These are phyloP conservation scores for Nysson spinosus DNA, from an alignment of 2,888 invertebrate species.

Conservation along the genomic window DNA sequence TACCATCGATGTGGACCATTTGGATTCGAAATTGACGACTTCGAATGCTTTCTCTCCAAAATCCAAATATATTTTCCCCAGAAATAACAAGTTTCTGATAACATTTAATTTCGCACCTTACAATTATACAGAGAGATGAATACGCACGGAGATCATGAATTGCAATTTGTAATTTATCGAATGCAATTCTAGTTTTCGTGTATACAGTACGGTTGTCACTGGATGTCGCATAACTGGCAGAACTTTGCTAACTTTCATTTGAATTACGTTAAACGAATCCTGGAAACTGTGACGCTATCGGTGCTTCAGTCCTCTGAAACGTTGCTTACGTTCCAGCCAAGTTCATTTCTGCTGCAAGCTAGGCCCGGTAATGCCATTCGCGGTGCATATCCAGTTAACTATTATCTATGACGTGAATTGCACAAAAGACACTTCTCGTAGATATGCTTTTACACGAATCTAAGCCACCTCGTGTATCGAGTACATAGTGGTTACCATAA, in stretches of 20 bases:
- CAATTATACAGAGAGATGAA: background rate
- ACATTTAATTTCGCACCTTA: background rate
- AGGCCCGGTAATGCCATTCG: slow-evolving; percentile 43
- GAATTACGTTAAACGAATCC: slow-evolving; percentile 58
- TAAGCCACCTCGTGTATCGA: slow-evolving; percentile 33
- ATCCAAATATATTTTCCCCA: background rate
- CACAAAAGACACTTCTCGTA: slow-evolving; percentile 51
- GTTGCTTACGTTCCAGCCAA: slow-evolving; percentile 32
- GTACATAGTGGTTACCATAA: too few relatives aligned
- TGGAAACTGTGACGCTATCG: slow-evolving; percentile 57
- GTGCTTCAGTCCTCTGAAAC: slow-evolving; percentile 47
- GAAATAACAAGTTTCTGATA: too few relatives aligned
- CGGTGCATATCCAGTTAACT: slow-evolving; percentile 26
- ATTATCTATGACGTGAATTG: slow-evolving; percentile 40
- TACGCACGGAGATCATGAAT: background rate
- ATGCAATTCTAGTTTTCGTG: slow-evolving; percentile 23
- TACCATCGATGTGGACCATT: too few relatives aligned
- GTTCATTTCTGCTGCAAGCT: slow-evolving; percentile 36
- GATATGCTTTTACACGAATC: slow-evolving; percentile 25
- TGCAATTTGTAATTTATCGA: slow-evolving; percentile 29
- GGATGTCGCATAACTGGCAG: slow-evolving; percentile 38
- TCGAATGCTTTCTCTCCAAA: too few relatives aligned
- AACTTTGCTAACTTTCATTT: slow-evolving; percentile 58
- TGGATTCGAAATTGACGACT: background rate
- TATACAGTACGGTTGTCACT: slow-evolving; percentile 20